Conservation (phyloP, 2,797 vertebrate genomes). For the Pseudochaenichthys georgianus region DNA sequence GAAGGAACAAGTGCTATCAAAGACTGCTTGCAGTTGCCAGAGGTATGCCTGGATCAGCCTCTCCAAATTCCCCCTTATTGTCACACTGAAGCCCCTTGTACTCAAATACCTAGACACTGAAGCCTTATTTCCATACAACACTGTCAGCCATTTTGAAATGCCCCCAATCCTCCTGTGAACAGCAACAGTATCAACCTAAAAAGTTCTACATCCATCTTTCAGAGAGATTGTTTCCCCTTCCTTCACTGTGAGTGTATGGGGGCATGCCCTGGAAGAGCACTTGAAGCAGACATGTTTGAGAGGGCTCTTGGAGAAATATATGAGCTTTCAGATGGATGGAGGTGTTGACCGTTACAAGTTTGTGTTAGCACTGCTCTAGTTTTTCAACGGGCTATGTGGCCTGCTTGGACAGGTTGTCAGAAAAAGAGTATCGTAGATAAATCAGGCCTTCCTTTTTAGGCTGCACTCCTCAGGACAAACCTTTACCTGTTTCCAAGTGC, state of each 20-base stretch:
- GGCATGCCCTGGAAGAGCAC: constrained; percentile 42
- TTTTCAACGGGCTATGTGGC: constrained; percentile 23
- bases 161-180: constrained; percentile 27
- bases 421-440: constrained; percentile 24
- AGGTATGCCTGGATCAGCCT: constrained; percentile 52
- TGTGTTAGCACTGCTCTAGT: constrained; percentile 19
- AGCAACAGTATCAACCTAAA: constrained; percentile 8
- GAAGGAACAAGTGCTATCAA: constrained; percentile 63
- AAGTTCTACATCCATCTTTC: constrained; percentile 29
- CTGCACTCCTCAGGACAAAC: constrained; percentile 13
- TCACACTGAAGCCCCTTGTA: constrained; percentile 39
- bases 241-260: constrained; percentile 27
- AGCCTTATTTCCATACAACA: constrained; percentile 27
- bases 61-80: constrained; percentile 32
- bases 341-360: constrained; percentile 23
- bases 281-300: constrained; percentile 55
- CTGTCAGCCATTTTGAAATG: constrained; percentile 58
- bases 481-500: constrained; percentile 5
- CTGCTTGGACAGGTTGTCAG: constrained; percentile 47
- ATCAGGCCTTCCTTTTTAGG: constrained; percentile 29
- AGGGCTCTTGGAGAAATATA: constrained; percentile 53
- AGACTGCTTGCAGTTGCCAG: constrained; percentile 59
- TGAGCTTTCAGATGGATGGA: constrained; percentile 41
- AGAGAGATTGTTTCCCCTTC: constrained; percentile 1
- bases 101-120: constrained; percentile 26